phyloP scores from a whole-genome alignment of 2,888 invertebrate species.

The Esperia sulphurella region DNA sequence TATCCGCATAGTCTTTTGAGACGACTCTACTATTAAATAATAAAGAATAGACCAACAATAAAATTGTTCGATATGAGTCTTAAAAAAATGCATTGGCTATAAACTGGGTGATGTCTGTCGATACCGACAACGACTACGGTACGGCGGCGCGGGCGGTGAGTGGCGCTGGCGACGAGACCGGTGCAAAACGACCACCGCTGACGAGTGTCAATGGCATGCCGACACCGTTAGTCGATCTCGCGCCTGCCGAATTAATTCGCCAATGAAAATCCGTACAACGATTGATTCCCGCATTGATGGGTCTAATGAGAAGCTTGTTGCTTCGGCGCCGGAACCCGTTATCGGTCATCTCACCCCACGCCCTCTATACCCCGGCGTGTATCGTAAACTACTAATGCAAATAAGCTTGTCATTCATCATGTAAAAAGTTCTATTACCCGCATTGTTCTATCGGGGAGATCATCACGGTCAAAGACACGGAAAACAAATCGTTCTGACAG shows the following conservation, averaged over 20 bases:
- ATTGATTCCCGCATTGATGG: conserved; percentile 65
- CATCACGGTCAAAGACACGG: conserved; percentile 57
- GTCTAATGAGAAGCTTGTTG: conserved; percentile 67
- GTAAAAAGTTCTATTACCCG: conserved; percentile 37
- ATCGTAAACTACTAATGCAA: conserved; percentile 30
- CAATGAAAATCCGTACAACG: conserved; percentile 63
- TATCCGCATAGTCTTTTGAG: conserved; percentile 29
- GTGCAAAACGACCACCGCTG: conserved; percentile 50
- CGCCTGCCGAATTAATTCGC: conserved; percentile 74
- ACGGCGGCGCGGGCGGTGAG: background rate
- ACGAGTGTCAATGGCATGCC: conserved; percentile 76
- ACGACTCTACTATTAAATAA: conserved; percentile 11
- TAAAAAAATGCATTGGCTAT: background rate
- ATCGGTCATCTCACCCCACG: conserved; percentile 50
- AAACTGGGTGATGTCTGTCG: background rate
- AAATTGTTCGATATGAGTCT: background rate
- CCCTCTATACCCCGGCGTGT: conserved; percentile 28
- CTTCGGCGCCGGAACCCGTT: conserved; percentile 51
- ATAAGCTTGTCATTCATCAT: conserved; percentile 22
- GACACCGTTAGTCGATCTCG: conserved; percentile 74
- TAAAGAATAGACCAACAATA: background rate
- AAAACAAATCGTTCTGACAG: conserved; percentile 35
- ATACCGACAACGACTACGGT: background rate
- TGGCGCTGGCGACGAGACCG: conserved; percentile 18
- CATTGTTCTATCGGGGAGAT: conserved; percentile 46